Evolutionary conservation across 1,140 invertebrate species (phyloP), one percentile per base, ranked within the genome.

Genomic region (Apolygus lucorum): DNA sequence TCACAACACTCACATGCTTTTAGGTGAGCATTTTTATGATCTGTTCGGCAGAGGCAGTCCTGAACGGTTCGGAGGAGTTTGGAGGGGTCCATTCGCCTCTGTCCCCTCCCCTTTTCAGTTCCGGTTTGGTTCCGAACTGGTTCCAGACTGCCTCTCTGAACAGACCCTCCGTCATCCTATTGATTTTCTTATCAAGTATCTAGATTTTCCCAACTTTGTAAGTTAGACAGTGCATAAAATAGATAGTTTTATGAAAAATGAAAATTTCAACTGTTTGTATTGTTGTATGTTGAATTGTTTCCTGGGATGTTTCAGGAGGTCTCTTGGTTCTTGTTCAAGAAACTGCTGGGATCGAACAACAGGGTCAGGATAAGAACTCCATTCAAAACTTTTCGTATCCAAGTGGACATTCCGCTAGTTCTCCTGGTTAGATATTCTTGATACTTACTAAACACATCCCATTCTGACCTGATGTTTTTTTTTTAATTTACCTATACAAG

Each of bases 1-100:
- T 1, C 84, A 86, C 69, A 96, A 96, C 78, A 91, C 92, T 2
- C 93, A 96, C 75, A 92, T 96, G 88, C 80, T 95, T 24, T 80
- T 96, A 49, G 91, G 88, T 89, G 79, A 78, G 74, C 75, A 22
- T 63, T 68, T 63, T 29, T 68, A 42, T 17, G 4, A 42, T 8
- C 4, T 4, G 34, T 42, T 17, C 4, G 34, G 34, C 4, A 42
- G 34, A 72, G 54, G 22, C 4, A 68, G 63, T 52, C 54, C 28
- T 65, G 63, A 4, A 52, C 67, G 63, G 69, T 52, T 29, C n/a
- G n/a, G n/a, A n/a, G n/a, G n/a, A n/a, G n/a, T n/a, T n/a, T n/a
- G n/a, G n/a, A n/a, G n/a, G n/a, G n/a, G n/a, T n/a, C n/a, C n/a
- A n/a, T n/a, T n/a, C n/a, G n/a, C n/a, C n/a, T n/a, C n/a, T n/a